These are phyloP conservation scores for Salticus scenicus DNA, from an alignment of 2,888 invertebrate genomes.

Conservation along the genomic window DNA sequence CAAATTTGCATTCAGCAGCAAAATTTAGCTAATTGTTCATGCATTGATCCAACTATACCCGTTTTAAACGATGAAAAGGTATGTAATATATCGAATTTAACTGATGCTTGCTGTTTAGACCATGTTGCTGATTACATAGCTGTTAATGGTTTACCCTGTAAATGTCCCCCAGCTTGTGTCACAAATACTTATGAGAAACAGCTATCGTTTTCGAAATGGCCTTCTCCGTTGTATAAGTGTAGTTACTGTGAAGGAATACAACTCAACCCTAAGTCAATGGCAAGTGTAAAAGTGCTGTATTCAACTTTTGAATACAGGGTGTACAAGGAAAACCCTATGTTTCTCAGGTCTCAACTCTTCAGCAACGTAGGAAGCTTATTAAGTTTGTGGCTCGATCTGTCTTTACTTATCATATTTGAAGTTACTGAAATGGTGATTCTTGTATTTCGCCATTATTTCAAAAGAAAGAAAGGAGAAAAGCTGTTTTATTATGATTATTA, in stretches of 20 bases:
- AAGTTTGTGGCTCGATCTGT: not conserved
- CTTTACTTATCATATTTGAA: not conserved
- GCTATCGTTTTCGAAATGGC: not conserved
- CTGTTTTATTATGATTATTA: too few species aligned
- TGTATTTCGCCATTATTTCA: too few species aligned
- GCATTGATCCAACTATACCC: constrained; percentile 23
- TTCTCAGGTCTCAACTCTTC: not conserved
- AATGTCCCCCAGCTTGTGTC: constrained; percentile 34
- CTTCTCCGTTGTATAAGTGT: not conserved
- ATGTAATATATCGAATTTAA: constrained; percentile 6
- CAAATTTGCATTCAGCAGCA: constrained; percentile 17
- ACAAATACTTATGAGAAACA: not conserved
- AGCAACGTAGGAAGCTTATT: not conserved
- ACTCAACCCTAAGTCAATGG: too few species aligned
- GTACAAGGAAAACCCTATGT: not conserved
- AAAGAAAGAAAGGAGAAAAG: too few species aligned
- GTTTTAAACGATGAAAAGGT: not conserved
- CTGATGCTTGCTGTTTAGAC: constrained; percentile 21
- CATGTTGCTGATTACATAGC: not conserved
- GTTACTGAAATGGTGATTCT: not conserved
- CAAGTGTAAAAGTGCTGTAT: constrained; percentile 19
- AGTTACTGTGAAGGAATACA: not conserved
- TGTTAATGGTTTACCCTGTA: not conserved
- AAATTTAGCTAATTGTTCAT: constrained; percentile 14
- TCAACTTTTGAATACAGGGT: not conserved